Percentiles rank a stretch among this genome's conserved stretches.
Evolutionary conservation across 2,888 invertebrate species (phyloP).

Genomic region (Calliphora vomitoria): DNA sequence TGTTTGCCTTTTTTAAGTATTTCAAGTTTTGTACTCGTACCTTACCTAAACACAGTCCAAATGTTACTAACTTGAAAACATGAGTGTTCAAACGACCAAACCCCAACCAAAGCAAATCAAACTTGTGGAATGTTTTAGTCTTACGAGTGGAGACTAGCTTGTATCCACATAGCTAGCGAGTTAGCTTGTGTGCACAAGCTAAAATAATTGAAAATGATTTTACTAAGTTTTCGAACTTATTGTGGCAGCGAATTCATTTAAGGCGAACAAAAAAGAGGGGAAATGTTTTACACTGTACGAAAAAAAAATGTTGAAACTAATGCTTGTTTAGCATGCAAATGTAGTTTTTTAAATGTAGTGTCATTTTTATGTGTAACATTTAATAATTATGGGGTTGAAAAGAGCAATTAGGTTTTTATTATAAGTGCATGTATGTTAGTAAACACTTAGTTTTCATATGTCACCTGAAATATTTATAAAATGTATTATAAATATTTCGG

Average conservation of each 20-base stretch:
- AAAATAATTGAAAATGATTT: slow-evolving; percentile 28
- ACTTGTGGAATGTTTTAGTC: slow-evolving; percentile 23
- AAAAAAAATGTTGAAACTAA: background rate
- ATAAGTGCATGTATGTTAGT: background rate
- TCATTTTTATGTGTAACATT: background rate
- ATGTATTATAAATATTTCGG: background rate
- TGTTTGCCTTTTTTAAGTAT: slow-evolving; percentile 8
- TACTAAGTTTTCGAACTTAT: slow-evolving; percentile 56
- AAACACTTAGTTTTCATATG: background rate
- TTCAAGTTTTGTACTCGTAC: slow-evolving; percentile 54
- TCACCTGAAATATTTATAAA: background rate
- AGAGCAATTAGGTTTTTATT: background rate
- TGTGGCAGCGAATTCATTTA: slow-evolving; percentile 54
- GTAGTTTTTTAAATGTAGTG: background rate
- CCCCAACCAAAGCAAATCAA: slow-evolving; percentile 61
- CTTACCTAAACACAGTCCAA: slow-evolving; percentile 73
- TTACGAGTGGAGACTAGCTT: slow-evolving; percentile 30
- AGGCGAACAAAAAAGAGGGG: slow-evolving; percentile 27
- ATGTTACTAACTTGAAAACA: slow-evolving; percentile 71
- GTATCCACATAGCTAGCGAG: slow-evolving; percentile 29
- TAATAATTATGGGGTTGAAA: background rate
- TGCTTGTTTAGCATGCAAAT: background rate
- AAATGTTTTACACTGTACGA: slow-evolving; percentile 49
- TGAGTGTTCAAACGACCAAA: slow-evolving; percentile 63
- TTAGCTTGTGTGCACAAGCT: slow-evolving; percentile 38